Conservation (phyloP, 2,113 vertebrate species). For the Tiliqua scincoides region DNA sequence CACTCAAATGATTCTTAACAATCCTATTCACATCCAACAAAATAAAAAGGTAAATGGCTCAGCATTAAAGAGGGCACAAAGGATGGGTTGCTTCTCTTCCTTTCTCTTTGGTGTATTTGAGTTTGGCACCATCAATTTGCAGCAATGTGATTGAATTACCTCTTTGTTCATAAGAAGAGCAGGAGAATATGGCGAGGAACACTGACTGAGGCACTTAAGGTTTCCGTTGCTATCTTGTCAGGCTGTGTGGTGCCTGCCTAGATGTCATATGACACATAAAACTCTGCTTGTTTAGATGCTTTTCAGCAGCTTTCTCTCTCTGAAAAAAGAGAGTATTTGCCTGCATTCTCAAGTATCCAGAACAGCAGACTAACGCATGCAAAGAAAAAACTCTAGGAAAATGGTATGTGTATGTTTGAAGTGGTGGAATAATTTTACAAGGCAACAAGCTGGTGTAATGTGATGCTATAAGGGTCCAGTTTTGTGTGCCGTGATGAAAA, state of each 20-base stretch:
- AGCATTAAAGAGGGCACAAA: slow-evolving; percentile 23
- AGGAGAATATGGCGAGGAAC: slow-evolving; percentile 66
- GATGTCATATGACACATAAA: slow-evolving; percentile 68
- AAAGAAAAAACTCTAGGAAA: neutral
- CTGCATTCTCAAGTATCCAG: neutral
- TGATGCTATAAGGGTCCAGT: neutral
- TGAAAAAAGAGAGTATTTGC: neutral
- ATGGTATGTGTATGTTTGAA: neutral
- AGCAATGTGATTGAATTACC: slow-evolving; percentile 76
- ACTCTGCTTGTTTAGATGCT: slow-evolving; percentile 32
- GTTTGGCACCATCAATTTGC: slow-evolving; percentile 69
- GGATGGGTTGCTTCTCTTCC: slow-evolving; percentile 43
- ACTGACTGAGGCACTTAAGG: slow-evolving; percentile 73
- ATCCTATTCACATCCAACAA: slow-evolving; percentile 19
- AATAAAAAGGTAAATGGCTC: slow-evolving; percentile 34
- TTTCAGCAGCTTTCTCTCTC: neutral
- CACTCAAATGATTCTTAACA: neutral
- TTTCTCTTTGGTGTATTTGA: slow-evolving; percentile 37
- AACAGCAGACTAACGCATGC: neutral
- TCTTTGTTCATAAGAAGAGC: slow-evolving; percentile 72
- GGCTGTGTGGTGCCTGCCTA: slow-evolving; percentile 73
- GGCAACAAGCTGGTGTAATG: neutral
- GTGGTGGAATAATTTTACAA: neutral
- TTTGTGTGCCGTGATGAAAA: neutral
- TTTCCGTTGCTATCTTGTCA: slow-evolving; percentile 74